Evolutionary conservation across 2,797 vertebrate species (phyloP), one percentile per base, ranked within the genome.

Genomic region (Sarcoramphus papa): DNA sequence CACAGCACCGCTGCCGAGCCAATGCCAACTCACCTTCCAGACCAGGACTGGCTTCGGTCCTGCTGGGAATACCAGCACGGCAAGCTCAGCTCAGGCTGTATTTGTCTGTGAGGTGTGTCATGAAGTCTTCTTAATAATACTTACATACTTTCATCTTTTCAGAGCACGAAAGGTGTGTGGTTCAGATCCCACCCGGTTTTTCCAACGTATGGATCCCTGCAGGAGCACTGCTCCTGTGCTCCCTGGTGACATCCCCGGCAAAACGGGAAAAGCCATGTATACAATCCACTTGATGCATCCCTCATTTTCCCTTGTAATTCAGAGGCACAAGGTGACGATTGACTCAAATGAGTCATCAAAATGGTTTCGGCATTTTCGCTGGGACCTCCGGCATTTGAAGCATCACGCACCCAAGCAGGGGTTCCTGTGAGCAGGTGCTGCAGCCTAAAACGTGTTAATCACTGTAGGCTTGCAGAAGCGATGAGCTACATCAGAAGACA

Each of bases 161-260:
- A 57, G 68, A 85, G 76, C 63, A n/a, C 30, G 9, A 9, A 3
- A 0, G 1, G 14, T 1, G 13, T 14, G 37, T 4, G 45, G 7
- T 40, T 81, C 45, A 33, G 33, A 67, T 19, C 30, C 25, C 69
- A 16, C 10, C n/a, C 17, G 37, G 1, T 3, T 90, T 85, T 69
- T 30, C 45, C 43, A 5, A 1, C 0, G 0, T 2, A 40, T 14
- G 11, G 25, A 21, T 53, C n/a, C 67, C 43, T 30, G 48, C 28
- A 28, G 53, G 17, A 64, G 28, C 5, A 0, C 40, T n/a, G 75
- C 62, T 64, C 37, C 37, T 37, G 14, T 9, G 17, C 2, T 91
- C 24, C n/a, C 23, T 70, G 48, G 10, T 17, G 37, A 7, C 27
- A 35, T 19, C 41, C 51, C 51, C 0, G 0, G 59, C 8, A 60